Evolutionary conservation across 2,113 vertebrate species (phyloP).

Genomic region (Bambusicola thoracicus): DNA sequence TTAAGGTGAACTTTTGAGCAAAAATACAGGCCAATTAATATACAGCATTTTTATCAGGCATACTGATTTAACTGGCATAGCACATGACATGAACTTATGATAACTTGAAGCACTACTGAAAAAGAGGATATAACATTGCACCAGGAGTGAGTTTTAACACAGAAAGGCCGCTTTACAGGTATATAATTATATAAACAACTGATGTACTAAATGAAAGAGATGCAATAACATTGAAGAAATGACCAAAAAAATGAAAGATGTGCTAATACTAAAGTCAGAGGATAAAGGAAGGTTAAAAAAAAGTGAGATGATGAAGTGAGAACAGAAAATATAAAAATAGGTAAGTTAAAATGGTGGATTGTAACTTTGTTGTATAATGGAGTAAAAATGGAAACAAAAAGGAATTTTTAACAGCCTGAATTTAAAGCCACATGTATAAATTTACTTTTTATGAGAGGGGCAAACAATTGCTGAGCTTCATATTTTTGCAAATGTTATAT

Average conservation of each 20-base stretch:
- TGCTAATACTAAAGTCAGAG: neutral
- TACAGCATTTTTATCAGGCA: neutral
- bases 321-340: neutral
- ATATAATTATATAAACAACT: neutral
- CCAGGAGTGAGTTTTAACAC: neutral
- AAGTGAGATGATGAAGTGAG: neutral
- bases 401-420: neutral
- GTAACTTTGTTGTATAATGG: neutral
- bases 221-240: neutral
- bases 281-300: neutral
- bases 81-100: rapidly evolving
- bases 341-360: neutral
- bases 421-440: neutral
- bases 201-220: neutral
- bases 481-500: neutral
- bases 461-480: neutral
- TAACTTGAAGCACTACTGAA: neutral
- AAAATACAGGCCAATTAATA: neutral
- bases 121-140: neutral
- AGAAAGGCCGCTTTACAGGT: neutral
- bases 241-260: neutral
- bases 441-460: neutral
- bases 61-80: neutral
- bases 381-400: neutral
- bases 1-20: neutral